A percentile compares a stretch with the other conserved stretches of the same genome.
These are phyloP conservation scores for Calyptomena viridis DNA, from an alignment of 2,113 vertebrate genomes.

Conservation along the genomic window DNA sequence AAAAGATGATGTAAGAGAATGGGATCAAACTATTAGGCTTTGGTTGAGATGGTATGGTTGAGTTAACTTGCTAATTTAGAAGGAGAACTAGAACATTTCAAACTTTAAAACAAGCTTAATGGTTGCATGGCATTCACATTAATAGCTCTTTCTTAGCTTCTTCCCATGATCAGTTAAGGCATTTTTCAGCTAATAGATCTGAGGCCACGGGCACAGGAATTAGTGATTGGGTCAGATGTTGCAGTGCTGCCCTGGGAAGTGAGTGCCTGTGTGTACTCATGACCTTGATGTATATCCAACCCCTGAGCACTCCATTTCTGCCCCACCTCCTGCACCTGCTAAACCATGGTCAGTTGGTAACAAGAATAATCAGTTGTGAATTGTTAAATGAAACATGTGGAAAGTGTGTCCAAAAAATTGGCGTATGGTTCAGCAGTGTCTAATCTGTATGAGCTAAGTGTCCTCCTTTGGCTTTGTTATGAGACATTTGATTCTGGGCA, in stretches of 20 bases:
- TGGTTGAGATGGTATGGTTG: not conserved
- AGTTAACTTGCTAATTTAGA: not conserved
- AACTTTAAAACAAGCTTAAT: constrained; percentile 33
- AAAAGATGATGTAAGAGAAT: not conserved
- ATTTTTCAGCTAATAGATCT: not conserved
- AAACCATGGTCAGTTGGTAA: not conserved
- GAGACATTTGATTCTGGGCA: not conserved
- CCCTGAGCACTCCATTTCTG: not conserved
- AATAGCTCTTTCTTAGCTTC: not conserved
- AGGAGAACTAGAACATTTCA: not conserved
- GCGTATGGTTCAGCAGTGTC: not conserved
- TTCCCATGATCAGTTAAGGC: not conserved
- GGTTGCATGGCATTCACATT: constrained; percentile 9
- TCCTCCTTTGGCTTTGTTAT: not conserved
- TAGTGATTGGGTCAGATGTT: not conserved
- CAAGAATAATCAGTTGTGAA: not conserved
- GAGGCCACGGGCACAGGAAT: not conserved
- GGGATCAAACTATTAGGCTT: not conserved
- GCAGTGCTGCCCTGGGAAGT: not conserved
- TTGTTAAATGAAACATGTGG: not conserved
- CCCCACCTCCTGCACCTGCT: constrained; percentile 13
- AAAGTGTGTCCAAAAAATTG: not conserved
- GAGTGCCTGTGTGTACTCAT: not conserved
- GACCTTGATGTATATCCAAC: not conserved
- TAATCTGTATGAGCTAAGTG: not conserved